These are phyloP conservation scores for Vidua macroura DNA, from an alignment of 2,113 vertebrate species.

Conservation along the genomic window DNA sequence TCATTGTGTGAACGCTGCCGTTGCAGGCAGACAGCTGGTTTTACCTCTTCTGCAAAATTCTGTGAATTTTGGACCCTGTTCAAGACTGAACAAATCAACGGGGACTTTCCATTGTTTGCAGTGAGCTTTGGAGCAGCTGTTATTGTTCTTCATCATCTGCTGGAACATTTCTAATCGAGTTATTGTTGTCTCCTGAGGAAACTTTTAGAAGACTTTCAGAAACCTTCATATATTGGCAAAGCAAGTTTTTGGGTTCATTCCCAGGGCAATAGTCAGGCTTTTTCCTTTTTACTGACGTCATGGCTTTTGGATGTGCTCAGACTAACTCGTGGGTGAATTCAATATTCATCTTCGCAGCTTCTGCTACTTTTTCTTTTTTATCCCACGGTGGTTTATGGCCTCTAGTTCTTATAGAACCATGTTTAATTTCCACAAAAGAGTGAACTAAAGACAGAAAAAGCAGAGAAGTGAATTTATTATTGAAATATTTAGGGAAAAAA, in stretches of 20 bases:
- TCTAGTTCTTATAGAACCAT: not conserved
- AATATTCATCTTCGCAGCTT: not conserved
- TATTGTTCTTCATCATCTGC: conserved; percentile 56
- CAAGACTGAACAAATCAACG: not conserved
- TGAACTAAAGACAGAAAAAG: not conserved
- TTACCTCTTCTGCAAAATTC: conserved; percentile 23
- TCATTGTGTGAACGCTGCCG: accelerated
- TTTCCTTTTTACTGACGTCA: conserved; percentile 46
- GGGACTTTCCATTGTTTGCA: conserved; percentile 55
- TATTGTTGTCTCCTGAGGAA: conserved; percentile 31
- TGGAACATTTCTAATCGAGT: conserved; percentile 18
- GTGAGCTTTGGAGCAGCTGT: conserved; percentile 39
- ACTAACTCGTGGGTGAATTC: conserved; percentile 29
- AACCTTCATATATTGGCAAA: conserved; percentile 5
- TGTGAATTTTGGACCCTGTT: not conserved
- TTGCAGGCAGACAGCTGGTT: not conserved
- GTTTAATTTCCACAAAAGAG: not conserved
- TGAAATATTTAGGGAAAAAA: not conserved
- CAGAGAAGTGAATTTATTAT: not conserved
- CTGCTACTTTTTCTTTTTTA: not conserved
- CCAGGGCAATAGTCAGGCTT: conserved; percentile 11
- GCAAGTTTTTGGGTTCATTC: conserved; percentile 28
- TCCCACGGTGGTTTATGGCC: not conserved
- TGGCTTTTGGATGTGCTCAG: not conserved
- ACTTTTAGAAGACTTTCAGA: conserved; percentile 17